Evolutionary conservation across 1,140 invertebrate genomes (phyloP), one percentile per base, ranked within the genome.

Genomic region (Eubasilissa regina): DNA sequence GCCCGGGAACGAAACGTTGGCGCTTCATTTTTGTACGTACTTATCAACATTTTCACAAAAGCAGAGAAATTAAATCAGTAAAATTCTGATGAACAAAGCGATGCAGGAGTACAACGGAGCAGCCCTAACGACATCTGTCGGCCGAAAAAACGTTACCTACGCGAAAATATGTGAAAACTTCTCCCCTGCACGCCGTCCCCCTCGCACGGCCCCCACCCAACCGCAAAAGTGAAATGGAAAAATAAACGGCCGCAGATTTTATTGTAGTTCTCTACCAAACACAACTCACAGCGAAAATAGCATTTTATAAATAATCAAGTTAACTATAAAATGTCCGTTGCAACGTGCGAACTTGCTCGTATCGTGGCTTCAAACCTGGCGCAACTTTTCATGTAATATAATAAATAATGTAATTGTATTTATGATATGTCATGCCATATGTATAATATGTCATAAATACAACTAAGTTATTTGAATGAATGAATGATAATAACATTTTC

Each of bases 101-200:
- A 25, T 53, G 17, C 47, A 72, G 68, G 64, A 72, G 19, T 21
- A 51, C 68, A 72, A 4, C 48, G 51, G 17, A 58, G 72, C 72
- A 60, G 45, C 8, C 47, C 62, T 45, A 64, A 60, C 56, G 74
- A 64, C 58, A 76, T 76, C 74, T 76, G 74, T 76, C 74, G 74
- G 53, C 21, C 45, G 75, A 66, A 80, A 80, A 75, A 66, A 15
- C 58, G 48, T 75, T 74, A 66, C 25, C 25, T 35, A 35, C 60
- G 75, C 78, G 75, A 74, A 81, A 81, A 81, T 66, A 44, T 81
- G 78, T 81, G 80, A 81, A 81, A 81, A 81, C 77, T 74, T 45
- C 75, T 47, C 62, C 62, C 3, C 19, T 15, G 19, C 19, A 35
- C 35, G 4, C 11, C 62, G n/a, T 43, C 62, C 7, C 62, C 62